Percentiles rank a stretch among this genome's conserved stretches.
Conservation (phyloP, 2,797 vertebrate genomes). For the Enteromius fasciolatus region DNA sequence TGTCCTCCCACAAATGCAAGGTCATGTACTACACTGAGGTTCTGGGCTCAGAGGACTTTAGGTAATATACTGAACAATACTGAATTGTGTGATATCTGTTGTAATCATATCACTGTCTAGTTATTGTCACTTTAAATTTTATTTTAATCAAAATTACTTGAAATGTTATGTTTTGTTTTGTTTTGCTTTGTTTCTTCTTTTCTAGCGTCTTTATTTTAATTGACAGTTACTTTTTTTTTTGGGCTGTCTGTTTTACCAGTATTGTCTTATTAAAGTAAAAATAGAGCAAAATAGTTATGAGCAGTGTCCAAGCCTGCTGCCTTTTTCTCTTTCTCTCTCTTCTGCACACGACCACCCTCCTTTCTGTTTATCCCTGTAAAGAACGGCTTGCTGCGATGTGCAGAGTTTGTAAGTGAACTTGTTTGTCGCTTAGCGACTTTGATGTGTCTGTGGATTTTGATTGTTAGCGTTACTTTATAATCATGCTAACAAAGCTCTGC, state of each 20-base stretch:
- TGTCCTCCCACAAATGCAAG: slow-evolving; percentile 98
- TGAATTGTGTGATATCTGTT: slow-evolving; percentile 8
- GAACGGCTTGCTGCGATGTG: slow-evolving; percentile 84
- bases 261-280: not conserved
- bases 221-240: not conserved
- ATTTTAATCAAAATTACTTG: not conserved
- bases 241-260: not conserved
- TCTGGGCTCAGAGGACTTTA: slow-evolving; percentile 97
- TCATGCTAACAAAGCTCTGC: slow-evolving; percentile 40
- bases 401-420: slow-evolving; percentile 85
- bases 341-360: slow-evolving; percentile 42
- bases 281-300: not conserved
- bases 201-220: not conserved
- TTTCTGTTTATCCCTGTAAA: slow-evolving; percentile 77
- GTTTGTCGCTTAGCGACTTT: slow-evolving; percentile 61
- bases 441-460: slow-evolving; percentile 28
- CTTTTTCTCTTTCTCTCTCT: slow-evolving; percentile 28
- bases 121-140: not conserved
- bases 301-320: slow-evolving; percentile 44
- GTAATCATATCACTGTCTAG: not conserved
- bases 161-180: not conserved
- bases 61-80: slow-evolving; percentile 70
- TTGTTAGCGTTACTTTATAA: slow-evolving; percentile 41
- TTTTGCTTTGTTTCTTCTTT: not conserved
- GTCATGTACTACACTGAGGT: slow-evolving; percentile 99